Evolutionary conservation across 2,113 vertebrate genomes (phyloP).

Genomic region (Phoenicopterus ruber): DNA sequence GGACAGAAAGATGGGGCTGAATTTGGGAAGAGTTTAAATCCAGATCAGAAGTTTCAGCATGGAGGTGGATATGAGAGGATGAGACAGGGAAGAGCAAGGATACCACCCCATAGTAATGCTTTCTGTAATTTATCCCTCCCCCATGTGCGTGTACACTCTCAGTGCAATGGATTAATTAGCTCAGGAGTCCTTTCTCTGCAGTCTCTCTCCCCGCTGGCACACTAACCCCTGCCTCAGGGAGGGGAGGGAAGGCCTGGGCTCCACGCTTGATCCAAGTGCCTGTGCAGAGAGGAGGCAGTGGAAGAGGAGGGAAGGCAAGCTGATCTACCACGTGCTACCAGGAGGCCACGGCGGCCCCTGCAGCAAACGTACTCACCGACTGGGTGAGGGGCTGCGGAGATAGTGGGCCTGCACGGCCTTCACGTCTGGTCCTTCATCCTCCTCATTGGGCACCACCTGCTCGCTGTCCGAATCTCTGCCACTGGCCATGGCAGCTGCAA

Average conservation of each 20-base stretch:
- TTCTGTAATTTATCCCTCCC: background rate
- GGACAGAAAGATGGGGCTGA: background rate
- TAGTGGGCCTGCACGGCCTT: constrained; percentile 84
- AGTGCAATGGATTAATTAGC: background rate
- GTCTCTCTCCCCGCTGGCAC: background rate
- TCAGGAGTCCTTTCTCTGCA: background rate
- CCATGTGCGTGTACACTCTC: accelerated
- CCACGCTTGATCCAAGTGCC: background rate
- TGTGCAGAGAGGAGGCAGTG: accelerated
- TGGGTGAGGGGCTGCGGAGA: constrained; percentile 90
- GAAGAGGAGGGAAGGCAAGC: background rate
- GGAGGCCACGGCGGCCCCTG: background rate
- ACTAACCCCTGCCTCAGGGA: background rate
- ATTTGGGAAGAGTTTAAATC: background rate
- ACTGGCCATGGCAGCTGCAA: constrained; percentile 78
- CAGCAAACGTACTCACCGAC: constrained; percentile 65
- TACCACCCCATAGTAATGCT: background rate
- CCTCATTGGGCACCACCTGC: constrained; percentile 72
- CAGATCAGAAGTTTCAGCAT: background rate
- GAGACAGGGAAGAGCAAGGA: background rate
- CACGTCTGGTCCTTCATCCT: constrained; percentile 61
- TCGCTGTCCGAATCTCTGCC: constrained; percentile 60
- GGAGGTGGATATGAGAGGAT: background rate
- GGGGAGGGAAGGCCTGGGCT: background rate
- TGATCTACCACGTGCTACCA: background rate